Base-by-base conservation (phyloP, 2,797 vertebrate species). In the Toxotes lorentzi region DNA sequence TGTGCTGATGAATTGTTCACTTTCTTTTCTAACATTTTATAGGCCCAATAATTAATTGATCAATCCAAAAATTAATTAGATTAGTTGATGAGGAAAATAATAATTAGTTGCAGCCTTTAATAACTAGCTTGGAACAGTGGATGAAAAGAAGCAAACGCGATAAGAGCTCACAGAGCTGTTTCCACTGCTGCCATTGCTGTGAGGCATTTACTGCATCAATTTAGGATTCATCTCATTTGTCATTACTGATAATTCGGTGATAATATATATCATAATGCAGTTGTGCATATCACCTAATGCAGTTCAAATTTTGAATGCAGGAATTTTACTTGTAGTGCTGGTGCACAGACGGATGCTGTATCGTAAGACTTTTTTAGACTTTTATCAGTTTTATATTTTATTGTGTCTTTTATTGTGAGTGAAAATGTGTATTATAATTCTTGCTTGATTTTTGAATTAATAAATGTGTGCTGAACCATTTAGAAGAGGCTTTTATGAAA, bases 101-200 rank as follows among this genome's bases (percentile, higher is more conserved):
- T 30, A 4, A 30, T 5, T 27, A 27, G 40, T 43, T 27, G n/a
- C 13, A 23, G 38, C n/a, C 38, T 7, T 8, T 2, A 34, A 48
- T 30, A 30, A 47, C 24, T 16, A 6, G 5, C 27, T 30, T 53
- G 43, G 59, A 27, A 34, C 7, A 40, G 32, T 41, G 12, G n/a
- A 27, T 45, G 30, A 51, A 60, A 43, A 50, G 56, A 51, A 40
- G 11, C 11, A 3, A 41, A 11, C 14, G 3, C 3, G 40, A 41
- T 41, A 14, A 30, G 11, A 13, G 50, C 38, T 47, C 48, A 41
- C 35, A 56, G 58, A 51, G 59, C 45, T 13, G 21, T 35, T 67
- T 38, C 38, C 58, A 45, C 27, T 48, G 8, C 50, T 58, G 35
- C 47, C 57, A 48, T 50, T 41, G 63, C 57, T 63, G 63, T 51